phyloP scores from a whole-genome alignment of 2,113 vertebrate genomes.

The Apaloderma vittatum region DNA sequence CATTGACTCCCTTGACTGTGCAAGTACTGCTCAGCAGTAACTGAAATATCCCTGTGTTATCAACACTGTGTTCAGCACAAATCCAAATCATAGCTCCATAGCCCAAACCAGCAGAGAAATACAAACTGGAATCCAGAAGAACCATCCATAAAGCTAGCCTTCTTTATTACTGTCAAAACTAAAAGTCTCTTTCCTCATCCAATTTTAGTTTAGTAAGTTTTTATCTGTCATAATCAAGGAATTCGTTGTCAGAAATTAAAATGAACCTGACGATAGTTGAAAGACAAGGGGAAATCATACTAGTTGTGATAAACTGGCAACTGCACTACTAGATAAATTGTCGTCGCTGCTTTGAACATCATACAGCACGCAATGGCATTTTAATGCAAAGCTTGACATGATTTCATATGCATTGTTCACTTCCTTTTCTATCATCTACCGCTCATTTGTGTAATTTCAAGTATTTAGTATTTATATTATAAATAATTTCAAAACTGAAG shows the following conservation, averaged over 20 bases:
- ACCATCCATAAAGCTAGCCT: too few relatives aligned
- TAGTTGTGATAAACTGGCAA: neutral
- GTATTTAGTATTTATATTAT: neutral
- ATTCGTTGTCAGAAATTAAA: neutral
- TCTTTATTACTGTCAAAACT: too few relatives aligned
- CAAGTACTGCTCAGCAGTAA: neutral
- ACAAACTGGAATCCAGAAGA: neutral
- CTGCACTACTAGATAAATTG: neutral
- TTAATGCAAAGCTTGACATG: neutral
- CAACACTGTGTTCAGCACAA: neutral
- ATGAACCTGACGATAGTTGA: neutral
- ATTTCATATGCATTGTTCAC: neutral
- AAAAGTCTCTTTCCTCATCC: too few relatives aligned
- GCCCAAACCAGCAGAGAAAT: neutral
- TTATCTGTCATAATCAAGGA: too few relatives aligned
- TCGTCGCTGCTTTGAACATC: neutral
- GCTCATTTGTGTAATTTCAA: neutral
- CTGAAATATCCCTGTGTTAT: neutral
- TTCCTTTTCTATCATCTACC: neutral
- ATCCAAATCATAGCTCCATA: neutral
- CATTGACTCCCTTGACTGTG: neutral
- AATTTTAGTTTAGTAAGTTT: neutral
- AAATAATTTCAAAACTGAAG: neutral
- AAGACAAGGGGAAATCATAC: neutral
- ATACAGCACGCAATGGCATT: neutral